These are phyloP conservation scores for Macquaria ambigua DNA, from an alignment of 2,113 vertebrate genomes.

Conservation along the genomic window DNA sequence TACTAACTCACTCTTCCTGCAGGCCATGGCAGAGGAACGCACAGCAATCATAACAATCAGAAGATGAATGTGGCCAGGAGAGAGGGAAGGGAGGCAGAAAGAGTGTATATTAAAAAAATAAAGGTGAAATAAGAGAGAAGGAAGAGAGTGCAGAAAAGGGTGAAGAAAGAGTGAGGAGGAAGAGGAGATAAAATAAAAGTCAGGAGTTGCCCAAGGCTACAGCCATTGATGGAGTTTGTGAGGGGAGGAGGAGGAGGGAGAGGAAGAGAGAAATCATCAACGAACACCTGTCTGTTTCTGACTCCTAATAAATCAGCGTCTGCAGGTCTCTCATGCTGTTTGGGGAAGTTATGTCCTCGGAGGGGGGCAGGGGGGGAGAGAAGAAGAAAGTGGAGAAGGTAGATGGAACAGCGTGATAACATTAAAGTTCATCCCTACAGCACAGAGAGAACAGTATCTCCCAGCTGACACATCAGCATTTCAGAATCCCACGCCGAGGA, in stretches of 20 bases:
- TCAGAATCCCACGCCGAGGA: conserved; percentile 17
- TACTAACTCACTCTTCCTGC: conserved; percentile 85
- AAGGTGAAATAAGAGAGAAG: conserved; percentile 22
- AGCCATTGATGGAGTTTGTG: conserved; percentile 30
- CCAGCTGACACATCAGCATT: background rate
- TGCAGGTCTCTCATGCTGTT: conserved; percentile 15
- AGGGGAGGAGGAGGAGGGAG: conserved; percentile 62
- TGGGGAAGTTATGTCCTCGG: background rate
- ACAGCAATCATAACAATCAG: conserved; percentile 79
- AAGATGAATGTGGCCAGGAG: conserved; percentile 63
- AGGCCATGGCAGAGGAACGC: conserved; percentile 81
- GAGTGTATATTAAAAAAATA: conserved; percentile 17
- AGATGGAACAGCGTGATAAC: conserved; percentile 24
- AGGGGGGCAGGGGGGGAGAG: background rate
- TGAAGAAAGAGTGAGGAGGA: conserved; percentile 27
- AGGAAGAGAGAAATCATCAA: conserved; percentile 84
- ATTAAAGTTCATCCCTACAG: conserved; percentile 15
- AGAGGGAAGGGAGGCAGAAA: conserved; percentile 26
- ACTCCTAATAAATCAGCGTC: conserved; percentile 78
- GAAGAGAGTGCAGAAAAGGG: background rate
- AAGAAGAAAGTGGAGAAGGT: conserved; percentile 22
- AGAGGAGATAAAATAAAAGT: conserved; percentile 54
- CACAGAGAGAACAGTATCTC: conserved; percentile 2
- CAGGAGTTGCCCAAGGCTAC: conserved; percentile 63
- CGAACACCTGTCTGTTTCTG: conserved; percentile 79